These are phyloP conservation scores for Hymenochirus boettgeri DNA, from an alignment of 2,113 vertebrate genomes.

Conservation along the genomic window DNA sequence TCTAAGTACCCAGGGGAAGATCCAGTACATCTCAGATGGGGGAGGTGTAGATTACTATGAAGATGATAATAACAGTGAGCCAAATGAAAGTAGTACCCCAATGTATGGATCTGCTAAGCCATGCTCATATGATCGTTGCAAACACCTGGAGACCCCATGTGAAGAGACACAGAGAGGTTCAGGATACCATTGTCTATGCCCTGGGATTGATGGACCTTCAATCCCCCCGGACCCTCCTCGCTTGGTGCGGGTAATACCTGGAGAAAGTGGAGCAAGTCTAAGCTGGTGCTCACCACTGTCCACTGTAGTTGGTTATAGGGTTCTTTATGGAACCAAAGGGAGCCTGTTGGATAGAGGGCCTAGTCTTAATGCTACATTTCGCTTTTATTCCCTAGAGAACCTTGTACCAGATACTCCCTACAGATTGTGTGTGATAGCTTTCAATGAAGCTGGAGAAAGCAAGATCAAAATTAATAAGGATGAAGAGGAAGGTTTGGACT, in stretches of 20 bases:
- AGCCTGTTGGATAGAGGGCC: conserved; percentile 6
- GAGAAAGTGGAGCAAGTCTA: conserved; percentile 5
- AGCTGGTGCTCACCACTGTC: conserved; percentile 57
- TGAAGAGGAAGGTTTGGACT: neutral
- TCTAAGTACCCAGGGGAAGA: conserved; percentile 6
- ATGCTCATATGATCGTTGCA: conserved; percentile 55
- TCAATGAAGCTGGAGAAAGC: conserved; percentile 50
- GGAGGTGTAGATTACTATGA: conserved; percentile 1
- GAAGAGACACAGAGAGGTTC: conserved; percentile 42
- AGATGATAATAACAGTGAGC: neutral
- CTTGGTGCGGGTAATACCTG: conserved; percentile 34
- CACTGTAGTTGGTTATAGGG: conserved; percentile 46
- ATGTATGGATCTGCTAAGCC: neutral
- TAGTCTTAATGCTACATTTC: conserved; percentile 43
- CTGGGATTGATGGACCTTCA: conserved; percentile 39
- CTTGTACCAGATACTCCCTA: conserved; percentile 45
- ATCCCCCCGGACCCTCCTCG: conserved; percentile 41
- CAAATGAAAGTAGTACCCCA: neutral
- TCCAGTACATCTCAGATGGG: conserved; percentile 16
- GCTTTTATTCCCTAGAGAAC: conserved; percentile 41
- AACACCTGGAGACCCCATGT: conserved; percentile 54
- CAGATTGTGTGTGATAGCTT: conserved; percentile 51
- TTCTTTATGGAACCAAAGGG: conserved; percentile 42
- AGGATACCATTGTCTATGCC: conserved; percentile 45
- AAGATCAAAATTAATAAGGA: fast-evolving